Evolutionary conservation across 2,113 vertebrate genomes (phyloP).

Genomic region (Tenebrosternarchus preto): DNA sequence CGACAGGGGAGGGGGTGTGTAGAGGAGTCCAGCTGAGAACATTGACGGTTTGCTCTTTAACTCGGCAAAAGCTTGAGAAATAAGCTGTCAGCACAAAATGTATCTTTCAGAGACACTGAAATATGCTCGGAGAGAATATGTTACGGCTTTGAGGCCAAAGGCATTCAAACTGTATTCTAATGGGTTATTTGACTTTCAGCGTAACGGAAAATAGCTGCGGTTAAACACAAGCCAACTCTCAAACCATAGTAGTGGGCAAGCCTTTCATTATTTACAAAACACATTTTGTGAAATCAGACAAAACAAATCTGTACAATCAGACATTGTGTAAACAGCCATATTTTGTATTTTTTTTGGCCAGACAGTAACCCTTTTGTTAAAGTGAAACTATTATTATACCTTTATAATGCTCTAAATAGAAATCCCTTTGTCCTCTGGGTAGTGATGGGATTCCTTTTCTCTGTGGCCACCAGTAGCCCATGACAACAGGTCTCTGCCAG

Average conservation of each 20-base stretch:
- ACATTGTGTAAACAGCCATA: constrained; percentile 71
- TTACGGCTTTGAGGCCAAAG: constrained; percentile 53
- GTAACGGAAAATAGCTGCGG: constrained; percentile 60
- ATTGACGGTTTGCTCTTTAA: constrained; percentile 71
- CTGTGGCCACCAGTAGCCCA: constrained; percentile 58
- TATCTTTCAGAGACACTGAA: constrained; percentile 44
- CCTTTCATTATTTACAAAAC: constrained; percentile 14
- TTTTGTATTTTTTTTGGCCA: constrained; percentile 63
- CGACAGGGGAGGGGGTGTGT: background rate
- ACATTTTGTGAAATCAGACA: constrained; percentile 32
- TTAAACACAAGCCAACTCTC: background rate
- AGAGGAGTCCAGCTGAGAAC: constrained; percentile 58
- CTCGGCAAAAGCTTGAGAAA: constrained; percentile 65
- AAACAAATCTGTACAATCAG: constrained; percentile 66
- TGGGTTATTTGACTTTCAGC: constrained; percentile 53
- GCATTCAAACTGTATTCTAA: background rate
- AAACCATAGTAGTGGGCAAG: background rate
- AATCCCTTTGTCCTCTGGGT: constrained; percentile 37
- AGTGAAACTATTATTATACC: constrained; percentile 68
- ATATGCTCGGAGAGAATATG: constrained; percentile 31
- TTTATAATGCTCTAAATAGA: constrained; percentile 55
- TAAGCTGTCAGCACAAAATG: constrained; percentile 59
- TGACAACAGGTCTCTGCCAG: constrained; percentile 76
- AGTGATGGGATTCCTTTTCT: constrained; percentile 54
- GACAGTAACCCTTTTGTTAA: constrained; percentile 59